Base-by-base conservation (phyloP, 2,888 invertebrate genomes). In the Sicus ferrugineus region DNA sequence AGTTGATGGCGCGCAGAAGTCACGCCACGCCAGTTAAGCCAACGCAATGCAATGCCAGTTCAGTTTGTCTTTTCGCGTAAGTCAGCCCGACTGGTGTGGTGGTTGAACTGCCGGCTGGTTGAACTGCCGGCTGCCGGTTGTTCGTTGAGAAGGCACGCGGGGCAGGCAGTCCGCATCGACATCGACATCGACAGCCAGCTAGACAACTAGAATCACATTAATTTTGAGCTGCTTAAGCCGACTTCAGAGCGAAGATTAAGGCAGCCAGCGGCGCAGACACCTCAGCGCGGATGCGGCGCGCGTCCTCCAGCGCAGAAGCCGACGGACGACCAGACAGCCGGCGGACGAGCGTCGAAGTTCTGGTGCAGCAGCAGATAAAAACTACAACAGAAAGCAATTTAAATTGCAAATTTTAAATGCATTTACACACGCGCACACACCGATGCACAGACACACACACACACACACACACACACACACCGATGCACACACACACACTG, bases 391-490 rank as follows among this genome's bases (percentile, higher is more conserved):
- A 58, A 67, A 19, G 31, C 67, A 46, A 67, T 67, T 67, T 67
- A 67, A 67, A 67, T 58, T 67, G 67, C 59, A 67, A 67, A 67
- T 67, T 67, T 54, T 59, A 26, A 52, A 63, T 56, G 54, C 19
- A 59, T 28, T 26, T 54, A 54, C 31, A 26, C 19, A 23, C 31
- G 31, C 30, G n/a, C n/a, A n/a, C n/a, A 30, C 42, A 42, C 38
- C n/a, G n/a, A n/a, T 9, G 2, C 34, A 34, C 31, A 30, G 4
- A 67, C 46, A 11, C 67, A 59, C 46, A 21, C 23, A 30, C 42
- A 42, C 38, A 4, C 56, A 26, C 38, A 56, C 28, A 66, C 38
- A 21, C 54, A 66, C n/a, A 28, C 56, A n/a, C n/a, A 3, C 5
- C 16, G 26, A 7, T 21, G 19, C 9, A 19, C 21, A 30, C 11